Conservation (phyloP, 2,113 vertebrate genomes). For the Peucedramus taeniatus region DNA sequence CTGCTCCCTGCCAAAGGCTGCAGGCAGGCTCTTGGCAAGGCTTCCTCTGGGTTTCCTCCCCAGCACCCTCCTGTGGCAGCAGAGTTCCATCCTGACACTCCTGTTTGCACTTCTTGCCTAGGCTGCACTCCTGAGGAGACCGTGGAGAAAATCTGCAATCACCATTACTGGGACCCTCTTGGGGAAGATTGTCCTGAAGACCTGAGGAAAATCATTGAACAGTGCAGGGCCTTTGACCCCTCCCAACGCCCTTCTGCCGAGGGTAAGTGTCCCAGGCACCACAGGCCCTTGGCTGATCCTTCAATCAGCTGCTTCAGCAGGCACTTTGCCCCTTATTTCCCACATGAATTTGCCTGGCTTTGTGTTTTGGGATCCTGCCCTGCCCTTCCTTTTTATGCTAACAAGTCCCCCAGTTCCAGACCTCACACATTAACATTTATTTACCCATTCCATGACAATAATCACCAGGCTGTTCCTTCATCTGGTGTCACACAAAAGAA, state of each 20-base stretch:
- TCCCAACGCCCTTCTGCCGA: conserved; percentile 76
- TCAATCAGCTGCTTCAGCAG: background rate
- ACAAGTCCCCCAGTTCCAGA: background rate
- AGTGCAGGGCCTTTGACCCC: conserved; percentile 68
- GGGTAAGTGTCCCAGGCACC: conserved; percentile 40
- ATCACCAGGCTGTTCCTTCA: background rate
- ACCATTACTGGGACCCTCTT: conserved; percentile 59
- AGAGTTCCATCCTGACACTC: background rate
- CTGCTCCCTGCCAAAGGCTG: background rate
- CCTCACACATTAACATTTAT: background rate
- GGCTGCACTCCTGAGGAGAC: conserved; percentile 60
- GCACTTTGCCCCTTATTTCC: background rate
- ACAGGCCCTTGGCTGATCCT: no score
- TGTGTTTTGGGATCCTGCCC: background rate
- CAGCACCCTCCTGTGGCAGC: background rate
- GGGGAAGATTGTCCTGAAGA: conserved; percentile 71
- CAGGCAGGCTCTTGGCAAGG: background rate
- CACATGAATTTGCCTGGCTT: background rate
- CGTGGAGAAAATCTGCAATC: conserved; percentile 59
- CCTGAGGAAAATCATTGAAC: conserved; percentile 67
- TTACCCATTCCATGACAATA: background rate
- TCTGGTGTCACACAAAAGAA: background rate
- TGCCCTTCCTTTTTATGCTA: background rate
- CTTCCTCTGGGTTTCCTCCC: background rate
- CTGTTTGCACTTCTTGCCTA: background rate